These are phyloP conservation scores for Gymnodraco acuticeps DNA, from an alignment of 2,797 vertebrate genomes.

Conservation along the genomic window DNA sequence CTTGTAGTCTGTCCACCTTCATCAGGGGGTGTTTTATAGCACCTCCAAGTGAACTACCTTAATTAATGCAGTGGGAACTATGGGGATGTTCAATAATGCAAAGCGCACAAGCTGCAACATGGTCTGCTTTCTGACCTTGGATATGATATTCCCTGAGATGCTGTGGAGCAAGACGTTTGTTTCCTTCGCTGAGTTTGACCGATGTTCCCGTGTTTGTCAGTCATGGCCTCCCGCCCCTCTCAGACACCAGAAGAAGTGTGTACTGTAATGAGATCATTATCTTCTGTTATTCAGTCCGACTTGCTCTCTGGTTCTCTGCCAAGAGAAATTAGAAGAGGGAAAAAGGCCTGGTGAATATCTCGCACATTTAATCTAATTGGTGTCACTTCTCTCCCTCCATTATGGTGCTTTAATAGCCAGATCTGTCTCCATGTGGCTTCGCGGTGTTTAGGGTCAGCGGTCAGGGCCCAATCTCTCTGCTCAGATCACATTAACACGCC, in stretches of 20 bases:
- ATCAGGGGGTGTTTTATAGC: slow-evolving; percentile 61
- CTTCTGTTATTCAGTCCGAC: slow-evolving; percentile 72
- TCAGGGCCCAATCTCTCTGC: slow-evolving; percentile 70
- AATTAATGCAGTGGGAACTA: slow-evolving; percentile 75
- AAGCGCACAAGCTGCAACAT: slow-evolving; percentile 78
- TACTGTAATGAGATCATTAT: slow-evolving; percentile 84
- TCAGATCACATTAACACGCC: slow-evolving; percentile 70
- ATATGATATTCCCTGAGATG: slow-evolving; percentile 84
- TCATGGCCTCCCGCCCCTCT: slow-evolving; percentile 26
- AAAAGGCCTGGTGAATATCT: slow-evolving; percentile 74
- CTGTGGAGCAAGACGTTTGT: slow-evolving; percentile 3
- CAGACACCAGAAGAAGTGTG: slow-evolving; percentile 55
- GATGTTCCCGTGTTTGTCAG: slow-evolving; percentile 1
- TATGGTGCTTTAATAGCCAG: slow-evolving; percentile 79
- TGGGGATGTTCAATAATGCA: slow-evolving; percentile 87
- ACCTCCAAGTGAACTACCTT: slow-evolving; percentile 55
- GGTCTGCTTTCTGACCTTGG: slow-evolving; percentile 69
- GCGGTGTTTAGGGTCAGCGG: slow-evolving; percentile 79
- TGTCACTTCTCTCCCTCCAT: slow-evolving; percentile 80
- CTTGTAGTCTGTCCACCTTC: slow-evolving; percentile 65
- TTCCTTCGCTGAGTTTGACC: slow-evolving; percentile 62
- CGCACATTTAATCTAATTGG: slow-evolving; percentile 85
- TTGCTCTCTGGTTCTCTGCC: slow-evolving; percentile 75
- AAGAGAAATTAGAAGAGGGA: slow-evolving; percentile 74
- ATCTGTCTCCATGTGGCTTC: slow-evolving; percentile 81